These are phyloP conservation scores for Remorina albescens DNA, from an alignment of 2,797 vertebrate species.

Conservation along the genomic window DNA sequence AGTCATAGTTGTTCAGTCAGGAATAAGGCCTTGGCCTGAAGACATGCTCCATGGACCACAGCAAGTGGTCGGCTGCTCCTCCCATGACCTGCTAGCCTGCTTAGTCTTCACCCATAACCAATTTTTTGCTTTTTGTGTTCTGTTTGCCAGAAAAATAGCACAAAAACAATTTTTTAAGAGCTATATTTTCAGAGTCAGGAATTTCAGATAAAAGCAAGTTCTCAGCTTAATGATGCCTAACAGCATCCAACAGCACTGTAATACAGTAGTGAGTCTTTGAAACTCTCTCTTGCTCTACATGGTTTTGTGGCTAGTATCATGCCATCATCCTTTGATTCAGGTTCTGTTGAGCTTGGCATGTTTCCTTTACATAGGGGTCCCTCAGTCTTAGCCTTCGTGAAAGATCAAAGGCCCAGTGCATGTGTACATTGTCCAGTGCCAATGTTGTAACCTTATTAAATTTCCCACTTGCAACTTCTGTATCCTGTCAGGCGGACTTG, in stretches of 20 bases:
- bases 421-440: constrained; percentile 17
- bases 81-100: constrained; percentile 42
- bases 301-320: constrained; percentile 39
- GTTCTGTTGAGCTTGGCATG: constrained; percentile 54
- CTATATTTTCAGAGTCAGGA: not conserved
- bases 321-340: constrained; percentile 48
- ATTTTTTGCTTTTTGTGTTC: not conserved
- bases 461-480: not conserved
- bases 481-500: not conserved
- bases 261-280: constrained; percentile 21
- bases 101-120: constrained; percentile 31
- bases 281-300: constrained; percentile 2
- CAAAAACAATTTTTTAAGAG: not conserved
- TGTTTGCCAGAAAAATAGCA: not conserved
- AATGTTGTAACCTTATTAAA: constrained; percentile 22
- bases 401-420: constrained; percentile 51
- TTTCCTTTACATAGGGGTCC: constrained; percentile 42
- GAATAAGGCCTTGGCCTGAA: constrained; percentile 48
- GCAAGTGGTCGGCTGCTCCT: constrained; percentile 47
- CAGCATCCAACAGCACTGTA: not conserved
- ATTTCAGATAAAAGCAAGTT: not conserved
- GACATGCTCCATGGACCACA: constrained; percentile 53
- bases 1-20: constrained; percentile 37
- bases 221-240: not conserved
- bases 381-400: constrained; percentile 10